Evolutionary conservation across 2,888 invertebrate species (phyloP).

Genomic region (Cataglyphis cursor): DNA sequence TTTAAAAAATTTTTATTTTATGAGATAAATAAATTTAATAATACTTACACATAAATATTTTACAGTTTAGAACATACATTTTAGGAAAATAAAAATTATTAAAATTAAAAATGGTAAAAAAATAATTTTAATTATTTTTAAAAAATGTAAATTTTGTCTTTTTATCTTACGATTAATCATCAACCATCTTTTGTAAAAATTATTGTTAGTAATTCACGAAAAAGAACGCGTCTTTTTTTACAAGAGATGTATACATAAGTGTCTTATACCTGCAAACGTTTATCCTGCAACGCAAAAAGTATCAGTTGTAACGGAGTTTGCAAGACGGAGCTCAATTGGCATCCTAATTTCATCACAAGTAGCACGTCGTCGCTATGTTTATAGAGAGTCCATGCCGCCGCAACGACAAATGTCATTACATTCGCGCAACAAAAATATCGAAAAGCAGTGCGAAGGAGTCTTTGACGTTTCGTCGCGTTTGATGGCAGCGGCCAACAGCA

Average conservation of each 20-base stretch:
- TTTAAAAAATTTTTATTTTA: background rate
- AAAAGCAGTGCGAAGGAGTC: background rate
- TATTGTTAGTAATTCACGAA: background rate
- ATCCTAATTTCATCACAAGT: conserved; percentile 36
- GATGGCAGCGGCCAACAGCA: conserved; percentile 42
- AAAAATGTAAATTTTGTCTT: background rate
- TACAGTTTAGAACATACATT: too few relatives aligned
- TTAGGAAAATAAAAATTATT: too few relatives aligned
- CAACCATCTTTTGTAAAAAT: background rate
- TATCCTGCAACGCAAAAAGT: conserved; percentile 4
- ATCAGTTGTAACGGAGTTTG: conserved; percentile 25
- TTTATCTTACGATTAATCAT: background rate
- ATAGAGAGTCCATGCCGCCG: background rate
- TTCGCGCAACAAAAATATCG: conserved; percentile 17
- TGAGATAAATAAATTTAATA: background rate
- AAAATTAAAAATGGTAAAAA: background rate
- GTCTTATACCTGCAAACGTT: conserved; percentile 21
- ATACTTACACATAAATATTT: background rate
- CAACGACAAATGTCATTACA: background rate
- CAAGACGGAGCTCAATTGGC: conserved; percentile 22
- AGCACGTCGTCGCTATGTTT: background rate
- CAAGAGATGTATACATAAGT: background rate
- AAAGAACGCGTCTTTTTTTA: background rate
- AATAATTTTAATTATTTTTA: background rate
- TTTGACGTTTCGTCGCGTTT: conserved; percentile 12